Evolutionary conservation across 2,797 vertebrate genomes (phyloP), one percentile per base, ranked within the genome.

Genomic region (Zenarchopterus dispar): DNA sequence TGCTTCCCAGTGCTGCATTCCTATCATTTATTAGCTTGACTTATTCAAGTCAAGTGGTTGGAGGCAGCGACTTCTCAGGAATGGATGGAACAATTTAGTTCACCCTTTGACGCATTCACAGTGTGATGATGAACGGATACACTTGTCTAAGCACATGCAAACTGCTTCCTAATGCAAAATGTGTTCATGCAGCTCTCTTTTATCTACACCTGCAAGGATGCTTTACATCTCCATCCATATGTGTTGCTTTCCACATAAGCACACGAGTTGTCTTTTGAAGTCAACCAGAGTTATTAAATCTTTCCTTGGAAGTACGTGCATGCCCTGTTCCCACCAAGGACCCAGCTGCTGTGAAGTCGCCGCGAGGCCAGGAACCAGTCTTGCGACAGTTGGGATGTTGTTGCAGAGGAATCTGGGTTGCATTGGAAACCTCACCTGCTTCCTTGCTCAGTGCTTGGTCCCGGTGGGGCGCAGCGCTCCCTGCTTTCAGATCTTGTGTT

Each of bases 31-130:
- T 69, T 58, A 71, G 68, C 67, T 63, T 81, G 71, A 84, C 73
- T 82, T 69, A 83, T 77, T 77, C 44, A 56, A 85, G 43, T 85
- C 78, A 75, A 84, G 67, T 77, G 80, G 66, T 77, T 76, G 16
- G 22, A 52, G 6, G 8, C 24, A 21, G 56, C 21, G 5, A 54
- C 67, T 62, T 75, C 18, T 51, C 48, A 58, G 54, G 6, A 50
- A 67, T 55, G 33, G 7, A 61, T 24, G 18, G 16, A 62, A 24
- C 51, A 17, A 21, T 19, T 60, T 52, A 9, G 45, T 31, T 42
- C 23, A 52, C n/a, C 33, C 7, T 58, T 19, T 42, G 44, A 44
- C 0, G 7, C 23, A 45, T 39, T 57, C 47, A 19, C 61, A 49
- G 51, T 13, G 23, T 8, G 26, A 15, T 16, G 4, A 60, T 36